Percentiles rank a stretch among this genome's conserved stretches.
These are phyloP conservation scores for Forpus xanthops DNA, from an alignment of 2,797 vertebrate species.

Conservation along the genomic window DNA sequence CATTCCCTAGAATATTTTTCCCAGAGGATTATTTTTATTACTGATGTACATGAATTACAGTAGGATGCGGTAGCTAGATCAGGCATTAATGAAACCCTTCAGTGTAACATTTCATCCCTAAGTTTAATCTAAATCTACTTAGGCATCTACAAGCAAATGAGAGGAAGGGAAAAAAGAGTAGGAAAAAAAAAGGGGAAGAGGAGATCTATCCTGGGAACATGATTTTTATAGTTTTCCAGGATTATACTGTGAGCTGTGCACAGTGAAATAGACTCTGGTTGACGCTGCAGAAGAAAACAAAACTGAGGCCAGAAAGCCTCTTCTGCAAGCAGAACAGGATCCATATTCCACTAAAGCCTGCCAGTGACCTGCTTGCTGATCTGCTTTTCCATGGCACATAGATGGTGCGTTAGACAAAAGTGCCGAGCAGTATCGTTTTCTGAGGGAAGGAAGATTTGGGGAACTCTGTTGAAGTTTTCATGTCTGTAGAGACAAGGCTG, in stretches of 20 bases:
- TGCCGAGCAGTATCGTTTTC: neutral
- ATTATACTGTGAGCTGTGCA: neutral
- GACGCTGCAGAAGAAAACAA: neutral
- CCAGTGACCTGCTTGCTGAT: neutral
- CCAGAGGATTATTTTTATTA: conserved; percentile 64
- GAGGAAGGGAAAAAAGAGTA: conserved; percentile 32
- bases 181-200: neutral
- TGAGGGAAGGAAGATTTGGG: neutral
- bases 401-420: neutral
- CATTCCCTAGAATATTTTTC: conserved; percentile 22
- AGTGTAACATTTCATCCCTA: conserved; percentile 5
- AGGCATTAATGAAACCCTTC: conserved; percentile 35
- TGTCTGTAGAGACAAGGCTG: neutral
- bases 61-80: conserved; percentile 21
- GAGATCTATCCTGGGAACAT: neutral
- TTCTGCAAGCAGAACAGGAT: neutral
- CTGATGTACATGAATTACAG: neutral
- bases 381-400: rapidly evolving
- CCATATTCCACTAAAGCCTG: neutral
- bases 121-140: conserved; percentile 51
- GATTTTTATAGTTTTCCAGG: neutral
- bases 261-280: neutral
- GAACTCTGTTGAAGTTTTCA: rapidly evolving
- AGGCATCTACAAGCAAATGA: conserved; percentile 47
- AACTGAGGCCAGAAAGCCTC: neutral